Evolutionary conservation across 2,113 vertebrate genomes (phyloP).

Genomic region (Pipa parva): DNA sequence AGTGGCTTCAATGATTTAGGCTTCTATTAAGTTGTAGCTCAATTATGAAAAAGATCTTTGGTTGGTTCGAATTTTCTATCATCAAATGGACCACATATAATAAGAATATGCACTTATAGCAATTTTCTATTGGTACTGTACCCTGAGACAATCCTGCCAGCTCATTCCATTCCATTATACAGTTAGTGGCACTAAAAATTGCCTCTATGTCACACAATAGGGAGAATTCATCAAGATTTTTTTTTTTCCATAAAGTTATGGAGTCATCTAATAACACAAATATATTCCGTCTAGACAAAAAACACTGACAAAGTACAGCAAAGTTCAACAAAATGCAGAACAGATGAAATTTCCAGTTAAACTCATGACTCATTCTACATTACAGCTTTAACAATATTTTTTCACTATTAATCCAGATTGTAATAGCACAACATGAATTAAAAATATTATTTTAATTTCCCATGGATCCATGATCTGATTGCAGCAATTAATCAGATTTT

Average conservation of each 20-base stretch:
- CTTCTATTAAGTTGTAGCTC: too few species aligned
- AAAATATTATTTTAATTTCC: too few species aligned
- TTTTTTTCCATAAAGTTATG: conserved; percentile 24
- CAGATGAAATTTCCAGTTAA: conserved; percentile 22
- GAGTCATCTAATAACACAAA: conserved; percentile 23
- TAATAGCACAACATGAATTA: too few species aligned
- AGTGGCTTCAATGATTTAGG: too few species aligned
- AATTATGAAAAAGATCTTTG: too few species aligned
- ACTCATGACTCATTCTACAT: conserved; percentile 24
- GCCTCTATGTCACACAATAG: conserved; percentile 17
- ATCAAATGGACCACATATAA: too few species aligned
- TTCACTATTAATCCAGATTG: conserved; percentile 28
- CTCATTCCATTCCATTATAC: not conserved
- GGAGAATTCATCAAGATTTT: conserved; percentile 24
- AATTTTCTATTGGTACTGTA: not conserved
- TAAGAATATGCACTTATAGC: not conserved
- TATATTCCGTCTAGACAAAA: conserved; percentile 33
- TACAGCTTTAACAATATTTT: conserved; percentile 11
- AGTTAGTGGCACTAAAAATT: not conserved
- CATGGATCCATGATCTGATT: too few species aligned
- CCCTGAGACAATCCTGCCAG: too few species aligned
- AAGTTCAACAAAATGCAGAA: conserved; percentile 17
- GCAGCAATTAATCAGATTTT: too few species aligned
- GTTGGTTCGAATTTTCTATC: too few species aligned
- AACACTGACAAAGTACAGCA: conserved; percentile 10